These are phyloP conservation scores for Coluber constrictor DNA, from an alignment of 2,797 vertebrate genomes.

Conservation along the genomic window DNA sequence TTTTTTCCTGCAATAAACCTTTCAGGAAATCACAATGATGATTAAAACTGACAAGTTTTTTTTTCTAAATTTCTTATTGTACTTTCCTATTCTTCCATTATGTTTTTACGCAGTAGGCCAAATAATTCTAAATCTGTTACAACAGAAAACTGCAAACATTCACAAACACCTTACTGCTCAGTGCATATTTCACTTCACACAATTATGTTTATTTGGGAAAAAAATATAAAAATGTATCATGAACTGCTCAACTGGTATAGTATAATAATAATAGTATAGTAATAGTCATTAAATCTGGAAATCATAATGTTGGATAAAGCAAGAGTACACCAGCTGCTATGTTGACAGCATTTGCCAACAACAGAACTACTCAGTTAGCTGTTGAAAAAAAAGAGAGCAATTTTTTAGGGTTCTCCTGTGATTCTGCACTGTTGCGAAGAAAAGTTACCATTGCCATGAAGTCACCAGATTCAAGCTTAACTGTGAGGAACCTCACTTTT, in stretches of 20 bases:
- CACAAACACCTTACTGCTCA: not conserved
- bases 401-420: constrained; percentile 11
- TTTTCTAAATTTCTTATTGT: not conserved
- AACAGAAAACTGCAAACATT: not conserved
- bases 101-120: not conserved
- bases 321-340: not conserved
- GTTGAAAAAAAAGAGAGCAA: not conserved
- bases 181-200: not conserved
- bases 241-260: constrained; percentile 3
- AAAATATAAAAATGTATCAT: not conserved
- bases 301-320: not conserved
- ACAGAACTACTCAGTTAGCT: constrained; percentile 16
- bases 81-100: not conserved
- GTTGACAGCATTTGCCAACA: constrained; percentile 1
- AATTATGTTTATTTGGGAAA: not conserved
- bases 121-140: not conserved
- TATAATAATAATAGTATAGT: not conserved
- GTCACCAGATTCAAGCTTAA: not conserved
- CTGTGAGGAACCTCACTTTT: not conserved
- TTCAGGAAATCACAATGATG: not conserved
- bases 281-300: constrained; percentile 11
- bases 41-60: not conserved
- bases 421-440: not conserved
- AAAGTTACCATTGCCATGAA: not conserved
- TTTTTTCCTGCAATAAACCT: not conserved